These are phyloP conservation scores for Selenia dentaria DNA, from an alignment of 2,888 invertebrate genomes.

Conservation along the genomic window DNA sequence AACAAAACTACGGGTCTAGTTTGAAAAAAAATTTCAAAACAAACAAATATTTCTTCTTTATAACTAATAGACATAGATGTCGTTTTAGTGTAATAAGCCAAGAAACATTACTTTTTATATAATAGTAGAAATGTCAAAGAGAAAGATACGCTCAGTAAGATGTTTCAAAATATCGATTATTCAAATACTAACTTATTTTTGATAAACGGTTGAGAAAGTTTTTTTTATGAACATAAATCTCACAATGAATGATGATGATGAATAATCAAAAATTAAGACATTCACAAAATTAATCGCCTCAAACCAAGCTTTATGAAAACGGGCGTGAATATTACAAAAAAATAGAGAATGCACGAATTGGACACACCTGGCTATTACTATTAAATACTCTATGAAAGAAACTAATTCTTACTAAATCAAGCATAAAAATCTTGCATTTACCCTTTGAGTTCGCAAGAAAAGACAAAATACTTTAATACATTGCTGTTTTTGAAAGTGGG, in stretches of 20 bases:
- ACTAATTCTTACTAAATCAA: slow-evolving; percentile 52
- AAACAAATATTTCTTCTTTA: too few species aligned
- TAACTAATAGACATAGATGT: too few species aligned
- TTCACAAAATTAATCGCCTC: slow-evolving; percentile 16
- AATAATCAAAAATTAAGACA: slow-evolving; percentile 17
- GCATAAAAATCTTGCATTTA: slow-evolving; percentile 49
- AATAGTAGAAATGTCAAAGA: too few species aligned
- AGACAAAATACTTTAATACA: slow-evolving; percentile 9
- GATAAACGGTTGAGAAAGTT: too few species aligned
- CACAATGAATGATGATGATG: neutral
- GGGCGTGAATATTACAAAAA: slow-evolving; percentile 52
- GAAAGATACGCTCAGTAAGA: too few species aligned
- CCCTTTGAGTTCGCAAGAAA: slow-evolving; percentile 1
- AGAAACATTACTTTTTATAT: too few species aligned
- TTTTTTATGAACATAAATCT: too few species aligned
- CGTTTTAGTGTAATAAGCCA: too few species aligned
- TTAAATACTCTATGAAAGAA: slow-evolving; percentile 39
- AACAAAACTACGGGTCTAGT: too few species aligned
- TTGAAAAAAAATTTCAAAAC: too few species aligned
- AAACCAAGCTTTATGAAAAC: slow-evolving; percentile 23
- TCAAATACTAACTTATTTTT: too few species aligned
- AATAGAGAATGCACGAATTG: slow-evolving; percentile 24
- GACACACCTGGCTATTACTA: slow-evolving; percentile 46
- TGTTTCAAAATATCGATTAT: too few species aligned
- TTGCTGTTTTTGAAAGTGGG: slow-evolving; percentile 14